Evolutionary conservation across 30 jellyfish, hydroid and myxozoan genomes (phyloP).

Genomic region (Cassiopea xamachana): DNA sequence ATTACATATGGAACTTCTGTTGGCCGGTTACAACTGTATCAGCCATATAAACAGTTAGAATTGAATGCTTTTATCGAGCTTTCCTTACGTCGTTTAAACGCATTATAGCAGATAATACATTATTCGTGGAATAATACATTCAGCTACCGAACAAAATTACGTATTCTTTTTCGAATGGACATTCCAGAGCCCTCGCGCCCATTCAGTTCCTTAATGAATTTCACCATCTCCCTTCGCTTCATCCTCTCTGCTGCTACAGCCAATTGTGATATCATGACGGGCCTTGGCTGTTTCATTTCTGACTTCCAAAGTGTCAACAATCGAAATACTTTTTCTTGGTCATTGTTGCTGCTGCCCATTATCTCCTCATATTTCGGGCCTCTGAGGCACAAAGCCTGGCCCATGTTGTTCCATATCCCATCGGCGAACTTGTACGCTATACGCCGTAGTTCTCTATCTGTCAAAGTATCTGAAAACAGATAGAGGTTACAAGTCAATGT

Average conservation of each 20-base stretch:
- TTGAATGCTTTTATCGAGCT: not conserved
- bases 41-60: not conserved
- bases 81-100: not conserved
- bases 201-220: constrained; percentile 71
- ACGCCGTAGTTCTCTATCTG: constrained; percentile 94
- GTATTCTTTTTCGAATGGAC: constrained; percentile 62
- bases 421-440: constrained; percentile 79
- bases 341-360: constrained; percentile 42
- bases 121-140: not conserved
- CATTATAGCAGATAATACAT: not conserved
- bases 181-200: constrained; percentile 55
- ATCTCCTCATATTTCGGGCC: constrained; percentile 70
- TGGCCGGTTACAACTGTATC: not conserved
- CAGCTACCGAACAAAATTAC: constrained; percentile 33
- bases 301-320: constrained; percentile 75
- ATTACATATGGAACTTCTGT: too few relatives aligned
- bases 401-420: constrained; percentile 83
- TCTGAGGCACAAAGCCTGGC: constrained; percentile 61
- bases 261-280: constrained; percentile 60
- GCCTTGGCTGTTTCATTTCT: constrained; percentile 43
- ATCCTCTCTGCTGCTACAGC: constrained; percentile 68
- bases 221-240: constrained; percentile 83
- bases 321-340: constrained; percentile 85
- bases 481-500: too few relatives aligned
- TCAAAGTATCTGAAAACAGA: constrained; percentile 52